phyloP scores from a whole-genome alignment of 2,113 vertebrate species.

The Plecotus auritus region DNA sequence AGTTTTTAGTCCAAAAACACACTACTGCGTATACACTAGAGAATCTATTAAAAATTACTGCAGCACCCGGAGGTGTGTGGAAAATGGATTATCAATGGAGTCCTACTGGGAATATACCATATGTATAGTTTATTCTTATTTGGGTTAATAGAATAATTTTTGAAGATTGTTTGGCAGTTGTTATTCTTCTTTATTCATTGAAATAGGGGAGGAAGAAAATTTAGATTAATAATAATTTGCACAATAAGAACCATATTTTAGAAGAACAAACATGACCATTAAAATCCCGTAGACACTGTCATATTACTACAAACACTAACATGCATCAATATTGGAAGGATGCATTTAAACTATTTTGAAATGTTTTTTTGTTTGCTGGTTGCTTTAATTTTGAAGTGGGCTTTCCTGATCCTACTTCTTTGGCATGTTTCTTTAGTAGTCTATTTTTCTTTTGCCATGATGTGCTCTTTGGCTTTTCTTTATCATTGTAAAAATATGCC shows the following conservation, averaged over 20 bases:
- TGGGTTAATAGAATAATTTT: not conserved
- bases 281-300: not conserved
- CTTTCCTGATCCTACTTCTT: not conserved
- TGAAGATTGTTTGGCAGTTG: not conserved
- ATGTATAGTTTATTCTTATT: not conserved
- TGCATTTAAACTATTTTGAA: not conserved
- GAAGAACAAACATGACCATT: not conserved
- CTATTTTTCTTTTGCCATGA: not conserved
- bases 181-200: constrained; percentile 24
- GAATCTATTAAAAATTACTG: constrained; percentile 33
- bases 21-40: not conserved
- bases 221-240: not conserved
- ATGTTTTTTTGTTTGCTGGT: not conserved
- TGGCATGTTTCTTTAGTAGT: not conserved
- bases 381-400: not conserved
- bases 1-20: constrained; percentile 42
- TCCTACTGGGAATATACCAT: not conserved
- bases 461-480: not conserved
- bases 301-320: not conserved
- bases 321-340: not conserved
- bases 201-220: not conserved
- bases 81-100: constrained; percentile 50
- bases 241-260: not conserved
- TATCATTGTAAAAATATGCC: not conserved
- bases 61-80: not conserved